Conservation (phyloP, 2,888 invertebrate species). For the Dyspetes luteomarginatus region DNA sequence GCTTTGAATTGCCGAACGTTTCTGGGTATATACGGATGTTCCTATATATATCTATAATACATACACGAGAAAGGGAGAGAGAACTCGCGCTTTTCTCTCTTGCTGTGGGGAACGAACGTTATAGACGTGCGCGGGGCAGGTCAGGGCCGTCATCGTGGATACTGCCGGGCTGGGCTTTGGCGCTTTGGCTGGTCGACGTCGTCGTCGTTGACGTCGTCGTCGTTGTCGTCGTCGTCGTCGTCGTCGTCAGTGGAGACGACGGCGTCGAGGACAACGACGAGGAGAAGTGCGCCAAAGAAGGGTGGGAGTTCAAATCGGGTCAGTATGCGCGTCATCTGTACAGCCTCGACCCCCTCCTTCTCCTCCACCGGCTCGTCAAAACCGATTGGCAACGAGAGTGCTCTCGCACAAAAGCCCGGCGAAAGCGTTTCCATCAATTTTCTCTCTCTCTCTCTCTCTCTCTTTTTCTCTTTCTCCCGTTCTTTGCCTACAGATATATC, state of each 20-base stretch:
- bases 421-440: constrained; percentile 20
- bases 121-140: constrained; percentile 72
- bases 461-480: too few species aligned
- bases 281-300: constrained; percentile 61
- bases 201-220: not conserved
- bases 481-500: too few species aligned
- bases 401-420: not conserved
- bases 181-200: not conserved
- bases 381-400: constrained; percentile 6
- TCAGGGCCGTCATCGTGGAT: constrained; percentile 74
- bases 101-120: constrained; percentile 4
- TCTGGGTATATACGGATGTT: constrained; percentile 33
- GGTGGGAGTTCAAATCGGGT: constrained; percentile 74
- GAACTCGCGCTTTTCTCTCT: constrained; percentile 25
- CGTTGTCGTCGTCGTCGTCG: constrained; percentile 24
- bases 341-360: constrained; percentile 45
- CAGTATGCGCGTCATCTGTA: constrained; percentile 71
- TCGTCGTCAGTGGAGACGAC: constrained; percentile 25
- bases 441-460: too few species aligned
- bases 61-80: not conserved
- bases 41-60: not conserved
- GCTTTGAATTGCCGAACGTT: constrained; percentile 68
- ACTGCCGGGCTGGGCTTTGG: constrained; percentile 41
- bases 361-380: not conserved
- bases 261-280: not conserved